Base-by-base conservation (phyloP, 2,797 vertebrate species). In the Petrocephalus sullivani region DNA sequence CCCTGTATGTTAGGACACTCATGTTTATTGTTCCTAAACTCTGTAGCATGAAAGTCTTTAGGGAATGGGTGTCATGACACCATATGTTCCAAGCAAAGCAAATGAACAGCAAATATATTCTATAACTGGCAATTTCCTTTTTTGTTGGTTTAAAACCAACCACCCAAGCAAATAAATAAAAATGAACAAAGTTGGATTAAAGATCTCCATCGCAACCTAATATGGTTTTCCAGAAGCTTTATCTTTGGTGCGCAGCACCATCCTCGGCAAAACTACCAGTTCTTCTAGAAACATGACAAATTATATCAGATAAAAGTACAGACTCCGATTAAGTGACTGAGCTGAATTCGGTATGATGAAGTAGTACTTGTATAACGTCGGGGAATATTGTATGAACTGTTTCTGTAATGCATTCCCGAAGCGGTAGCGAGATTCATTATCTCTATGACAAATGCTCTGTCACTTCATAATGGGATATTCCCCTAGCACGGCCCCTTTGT, bases 281-380 rank as follows among this genome's bases (percentile, higher is more conserved):
- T 88, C 83, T 41, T 88, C 87, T 83, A 88, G 61, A 88, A 88
- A 88, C 87, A 88, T 88, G 87, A 88, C 87, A 88, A 88, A 88
- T 88, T 83, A 88, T 75, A 49, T 56, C 75, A 88, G 87, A 81
- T 83, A 88, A 46, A 57, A 51, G 41, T 60, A 88, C 87, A 46
- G 87, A 60, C 71, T 88, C 75, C 41, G 87, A 88, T 60, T 46
- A 61, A 83, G 78, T 2, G 56, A 37, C 75, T 83, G 54, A 41
- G 54, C 87, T 60, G 87, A 88, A 82, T 58, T 82, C n/a, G 54
- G 33, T 61, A 82, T 41, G 78, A 60, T 88, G 75, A 88, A 82
- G 84, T 41, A 86, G 84, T 54, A 58, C 84, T 86, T 86, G 56
- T 58, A 60, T 86, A 54, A 83, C 28, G 84, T 60, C 28, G 84